These are phyloP conservation scores for Caenorhabditis sinica DNA, from an alignment of 2,888 invertebrate genomes.

Conservation along the genomic window DNA sequence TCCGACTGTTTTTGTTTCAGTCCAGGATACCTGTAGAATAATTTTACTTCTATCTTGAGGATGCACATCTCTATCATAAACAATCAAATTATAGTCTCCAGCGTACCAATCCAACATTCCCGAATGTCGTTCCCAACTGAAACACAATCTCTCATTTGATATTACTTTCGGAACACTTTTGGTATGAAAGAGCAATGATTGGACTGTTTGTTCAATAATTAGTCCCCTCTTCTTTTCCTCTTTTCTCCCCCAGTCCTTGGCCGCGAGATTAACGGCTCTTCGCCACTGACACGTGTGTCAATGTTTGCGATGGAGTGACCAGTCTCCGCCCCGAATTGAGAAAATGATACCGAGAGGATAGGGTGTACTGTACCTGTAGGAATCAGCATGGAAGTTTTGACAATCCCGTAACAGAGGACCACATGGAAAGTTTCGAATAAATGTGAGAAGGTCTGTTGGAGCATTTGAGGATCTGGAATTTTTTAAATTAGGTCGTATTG, in stretches of 20 bases:
- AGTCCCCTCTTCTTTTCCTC: constrained; percentile 39
- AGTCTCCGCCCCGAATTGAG: constrained; percentile 28
- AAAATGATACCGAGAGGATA: constrained; percentile 33
- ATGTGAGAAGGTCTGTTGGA: constrained; percentile 65
- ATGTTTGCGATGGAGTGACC: constrained; percentile 48
- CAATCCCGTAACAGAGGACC: constrained; percentile 75
- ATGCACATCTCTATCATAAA: constrained; percentile 72
- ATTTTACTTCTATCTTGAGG: constrained; percentile 70
- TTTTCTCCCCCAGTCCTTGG: too few species aligned
- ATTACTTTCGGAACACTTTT: constrained; percentile 29
- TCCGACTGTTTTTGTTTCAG: background rate
- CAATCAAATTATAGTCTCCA: constrained; percentile 69
- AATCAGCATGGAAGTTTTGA: constrained; percentile 68
- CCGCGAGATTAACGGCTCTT: constrained; percentile 64
- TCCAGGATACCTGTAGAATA: constrained; percentile 64
- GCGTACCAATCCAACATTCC: constrained; percentile 77
- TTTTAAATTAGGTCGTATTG: background rate
- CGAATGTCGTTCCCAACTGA: constrained; percentile 75
- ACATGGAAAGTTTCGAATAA: constrained; percentile 75
- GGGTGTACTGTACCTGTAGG: constrained; percentile 68
- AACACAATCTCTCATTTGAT: constrained; percentile 23
- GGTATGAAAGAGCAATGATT: constrained; percentile 25
- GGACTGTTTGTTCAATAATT: constrained; percentile 64
- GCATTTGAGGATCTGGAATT: constrained; percentile 67
- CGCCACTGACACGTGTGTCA: constrained; percentile 67